phyloP scores from a whole-genome alignment of 2,113 vertebrate genomes.

The Thomomys bottae region DNA sequence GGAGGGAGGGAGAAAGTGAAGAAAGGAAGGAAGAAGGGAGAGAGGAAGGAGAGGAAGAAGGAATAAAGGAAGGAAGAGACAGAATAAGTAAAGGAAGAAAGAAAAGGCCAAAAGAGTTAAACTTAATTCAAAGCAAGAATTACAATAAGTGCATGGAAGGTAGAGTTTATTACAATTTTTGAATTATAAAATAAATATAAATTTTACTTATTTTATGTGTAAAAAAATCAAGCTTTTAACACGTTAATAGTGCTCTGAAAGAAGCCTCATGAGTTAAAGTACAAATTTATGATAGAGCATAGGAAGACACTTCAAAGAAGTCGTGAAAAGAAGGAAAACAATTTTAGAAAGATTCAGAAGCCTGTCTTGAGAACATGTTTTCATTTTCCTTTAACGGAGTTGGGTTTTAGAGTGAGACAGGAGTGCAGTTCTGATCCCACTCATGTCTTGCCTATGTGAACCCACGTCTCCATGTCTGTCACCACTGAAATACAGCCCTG shows the following conservation, averaged over 20 bases:
- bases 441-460: too few species aligned
- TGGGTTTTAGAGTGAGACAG: background rate
- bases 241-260: background rate
- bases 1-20: too few species aligned
- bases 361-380: background rate
- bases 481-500: too few species aligned
- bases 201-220: background rate
- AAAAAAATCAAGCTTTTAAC: background rate
- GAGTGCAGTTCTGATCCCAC: too few species aligned
- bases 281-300: background rate
- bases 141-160: background rate
- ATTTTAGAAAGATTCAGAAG: background rate
- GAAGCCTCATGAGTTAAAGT: background rate
- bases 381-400: background rate
- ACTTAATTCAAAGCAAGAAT: background rate
- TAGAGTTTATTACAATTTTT: background rate
- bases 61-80: background rate
- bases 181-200: background rate
- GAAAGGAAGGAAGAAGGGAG: too few species aligned
- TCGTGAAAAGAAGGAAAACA: background rate
- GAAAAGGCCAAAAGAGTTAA: background rate
- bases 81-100: accelerated
- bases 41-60: background rate
- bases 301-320: background rate
- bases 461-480: too few species aligned